phyloP scores from a whole-genome alignment of 2,797 vertebrate species.

The Perdix hodgsoniae region DNA sequence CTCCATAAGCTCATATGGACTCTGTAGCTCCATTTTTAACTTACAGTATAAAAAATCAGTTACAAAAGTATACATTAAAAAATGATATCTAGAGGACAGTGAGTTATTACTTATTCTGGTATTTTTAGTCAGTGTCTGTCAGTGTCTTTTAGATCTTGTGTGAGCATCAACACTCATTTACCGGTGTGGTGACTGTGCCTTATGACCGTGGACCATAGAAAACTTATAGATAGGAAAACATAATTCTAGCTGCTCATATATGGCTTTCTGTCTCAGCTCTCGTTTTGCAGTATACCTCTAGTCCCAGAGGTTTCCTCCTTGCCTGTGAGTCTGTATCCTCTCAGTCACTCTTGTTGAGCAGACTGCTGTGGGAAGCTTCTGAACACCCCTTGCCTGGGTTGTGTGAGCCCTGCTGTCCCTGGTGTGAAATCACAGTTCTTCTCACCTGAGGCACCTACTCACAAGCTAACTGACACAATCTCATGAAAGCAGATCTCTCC shows the following conservation, averaged over 20 bases:
- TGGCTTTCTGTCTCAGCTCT: background rate
- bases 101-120: background rate
- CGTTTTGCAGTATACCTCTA: background rate
- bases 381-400: background rate
- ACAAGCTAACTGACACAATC: background rate
- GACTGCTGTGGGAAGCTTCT: background rate
- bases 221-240: background rate
- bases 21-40: background rate
- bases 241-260: background rate
- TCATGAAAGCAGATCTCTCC: background rate
- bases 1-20: background rate
- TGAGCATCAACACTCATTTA: background rate
- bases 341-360: background rate
- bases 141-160: background rate
- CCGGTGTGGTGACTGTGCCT: background rate
- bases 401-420: background rate
- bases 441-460: background rate
- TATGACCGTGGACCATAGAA: slow-evolving; percentile 20
- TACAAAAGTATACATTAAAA: background rate
- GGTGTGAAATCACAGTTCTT: background rate
- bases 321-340: background rate
- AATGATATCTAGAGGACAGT: background rate
- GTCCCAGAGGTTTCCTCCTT: background rate
- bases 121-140: background rate
- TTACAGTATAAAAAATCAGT: background rate